Percentiles rank a stretch among this genome's conserved stretches.
These are phyloP conservation scores for Scaptomyza polygonia DNA, from an alignment of 2,888 invertebrate species.

Conservation along the genomic window DNA sequence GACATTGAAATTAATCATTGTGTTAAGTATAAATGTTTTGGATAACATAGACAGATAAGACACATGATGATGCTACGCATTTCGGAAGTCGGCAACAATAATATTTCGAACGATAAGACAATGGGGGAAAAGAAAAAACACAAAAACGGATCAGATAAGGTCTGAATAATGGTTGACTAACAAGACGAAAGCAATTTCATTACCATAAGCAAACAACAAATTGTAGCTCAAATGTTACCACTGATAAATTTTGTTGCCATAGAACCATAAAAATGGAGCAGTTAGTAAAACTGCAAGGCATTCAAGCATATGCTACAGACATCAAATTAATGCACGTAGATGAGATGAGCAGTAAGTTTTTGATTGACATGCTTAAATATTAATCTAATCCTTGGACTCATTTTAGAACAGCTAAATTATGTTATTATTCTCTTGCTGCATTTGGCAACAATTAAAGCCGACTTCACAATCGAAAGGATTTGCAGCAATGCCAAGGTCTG, in stretches of 20 bases:
- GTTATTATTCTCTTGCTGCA: constrained; percentile 6
- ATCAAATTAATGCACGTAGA: constrained; percentile 15
- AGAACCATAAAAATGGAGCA: constrained; percentile 24
- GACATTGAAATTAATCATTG: constrained; percentile 13
- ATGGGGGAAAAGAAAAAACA: neutral
- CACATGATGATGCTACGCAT: neutral
- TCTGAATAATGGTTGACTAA: constrained; percentile 15
- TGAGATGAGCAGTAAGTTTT: constrained; percentile 30
- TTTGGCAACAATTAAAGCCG: neutral
- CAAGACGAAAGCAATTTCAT: constrained; percentile 54
- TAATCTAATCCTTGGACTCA: neutral
- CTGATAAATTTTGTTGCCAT: constrained; percentile 33
- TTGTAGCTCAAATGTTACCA: constrained; percentile 20
- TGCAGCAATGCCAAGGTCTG: constrained; percentile 23
- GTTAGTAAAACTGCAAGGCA: constrained; percentile 5
- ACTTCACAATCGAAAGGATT: neutral
- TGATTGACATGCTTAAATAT: neutral
- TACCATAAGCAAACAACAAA: constrained; percentile 50
- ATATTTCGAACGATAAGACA: constrained; percentile 13
- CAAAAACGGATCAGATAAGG: constrained; percentile 36
- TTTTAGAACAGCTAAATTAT: constrained; percentile 12
- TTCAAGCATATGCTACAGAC: constrained; percentile 8
- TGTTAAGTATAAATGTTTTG: constrained; percentile 2
- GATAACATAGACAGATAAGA: constrained; percentile 2
- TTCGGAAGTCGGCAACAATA: constrained; percentile 20